Conservation (phyloP, 2,888 invertebrate species). For the Agonopterix arenella region DNA sequence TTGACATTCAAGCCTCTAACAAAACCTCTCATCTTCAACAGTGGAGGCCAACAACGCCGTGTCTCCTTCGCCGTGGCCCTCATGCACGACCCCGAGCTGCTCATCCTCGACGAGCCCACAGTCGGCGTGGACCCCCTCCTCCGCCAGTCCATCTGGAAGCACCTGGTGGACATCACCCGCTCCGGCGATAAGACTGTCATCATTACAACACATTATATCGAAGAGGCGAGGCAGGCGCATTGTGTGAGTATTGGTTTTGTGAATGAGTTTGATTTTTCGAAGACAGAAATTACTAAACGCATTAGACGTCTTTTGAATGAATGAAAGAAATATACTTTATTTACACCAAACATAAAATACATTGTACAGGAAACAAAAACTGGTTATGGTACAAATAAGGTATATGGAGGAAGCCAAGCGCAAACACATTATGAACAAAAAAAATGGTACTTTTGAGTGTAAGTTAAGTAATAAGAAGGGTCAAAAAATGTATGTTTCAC, state of each 20-base stretch:
- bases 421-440: no score
- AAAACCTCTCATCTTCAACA: slow-evolving; percentile 35
- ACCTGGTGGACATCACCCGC: slow-evolving; percentile 92
- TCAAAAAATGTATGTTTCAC: not conserved
- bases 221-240: slow-evolving; percentile 94
- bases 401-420: no score
- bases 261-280: no score
- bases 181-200: slow-evolving; percentile 93
- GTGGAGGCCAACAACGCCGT: slow-evolving; percentile 94
- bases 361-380: no score
- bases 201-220: slow-evolving; percentile 92
- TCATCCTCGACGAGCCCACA: slow-evolving; percentile 95
- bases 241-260: slow-evolving; percentile 76
- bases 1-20: not conserved
- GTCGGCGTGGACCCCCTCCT: slow-evolving; percentile 95
- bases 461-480: not conserved
- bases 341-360: no score
- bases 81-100: slow-evolving; percentile 93
- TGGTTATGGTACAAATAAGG: no score
- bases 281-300: no score
- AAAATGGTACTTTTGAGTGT: no score
- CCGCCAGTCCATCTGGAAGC: slow-evolving; percentile 95
- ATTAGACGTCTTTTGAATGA: no score
- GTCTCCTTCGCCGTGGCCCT: slow-evolving; percentile 95
- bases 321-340: no score